Conservation (phyloP, 2,113 vertebrate genomes). For the Chlorodrepanis virens region DNA sequence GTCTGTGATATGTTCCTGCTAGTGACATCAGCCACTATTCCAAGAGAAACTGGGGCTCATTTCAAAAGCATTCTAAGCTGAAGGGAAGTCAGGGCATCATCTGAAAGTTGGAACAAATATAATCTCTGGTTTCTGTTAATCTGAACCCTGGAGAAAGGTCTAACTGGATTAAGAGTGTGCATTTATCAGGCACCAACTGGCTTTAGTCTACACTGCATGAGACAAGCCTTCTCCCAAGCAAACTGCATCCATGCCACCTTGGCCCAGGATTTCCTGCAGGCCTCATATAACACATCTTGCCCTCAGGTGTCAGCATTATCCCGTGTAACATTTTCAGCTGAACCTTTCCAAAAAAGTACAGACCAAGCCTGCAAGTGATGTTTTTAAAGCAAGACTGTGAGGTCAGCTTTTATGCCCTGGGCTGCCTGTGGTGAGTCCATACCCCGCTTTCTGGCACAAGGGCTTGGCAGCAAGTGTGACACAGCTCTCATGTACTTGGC, state of each 20-base stretch:
- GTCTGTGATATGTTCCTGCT: neutral
- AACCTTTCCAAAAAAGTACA: neutral
- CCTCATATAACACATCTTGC: neutral
- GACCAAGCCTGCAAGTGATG: neutral
- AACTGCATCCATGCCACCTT: neutral
- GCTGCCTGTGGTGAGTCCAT: fast-evolving
- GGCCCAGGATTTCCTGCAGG: neutral
- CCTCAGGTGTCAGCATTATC: neutral
- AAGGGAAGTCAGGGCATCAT: neutral
- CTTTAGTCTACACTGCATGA: neutral
- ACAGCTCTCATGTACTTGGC: neutral
- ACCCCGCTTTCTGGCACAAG: neutral
- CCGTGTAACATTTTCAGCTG: neutral
- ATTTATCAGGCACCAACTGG: neutral
- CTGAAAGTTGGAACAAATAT: neutral
- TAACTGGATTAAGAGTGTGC: neutral
- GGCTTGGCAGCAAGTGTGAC: neutral
- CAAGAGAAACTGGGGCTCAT: neutral
- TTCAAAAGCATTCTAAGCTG: neutral
- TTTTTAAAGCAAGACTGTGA: neutral
- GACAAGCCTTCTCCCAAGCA: neutral
- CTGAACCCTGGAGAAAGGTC: neutral
- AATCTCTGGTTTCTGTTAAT: neutral
- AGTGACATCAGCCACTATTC: neutral
- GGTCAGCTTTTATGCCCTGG: neutral